phyloP scores from a whole-genome alignment of 2,888 invertebrate species.

The Tenthredo scrophulariae region DNA sequence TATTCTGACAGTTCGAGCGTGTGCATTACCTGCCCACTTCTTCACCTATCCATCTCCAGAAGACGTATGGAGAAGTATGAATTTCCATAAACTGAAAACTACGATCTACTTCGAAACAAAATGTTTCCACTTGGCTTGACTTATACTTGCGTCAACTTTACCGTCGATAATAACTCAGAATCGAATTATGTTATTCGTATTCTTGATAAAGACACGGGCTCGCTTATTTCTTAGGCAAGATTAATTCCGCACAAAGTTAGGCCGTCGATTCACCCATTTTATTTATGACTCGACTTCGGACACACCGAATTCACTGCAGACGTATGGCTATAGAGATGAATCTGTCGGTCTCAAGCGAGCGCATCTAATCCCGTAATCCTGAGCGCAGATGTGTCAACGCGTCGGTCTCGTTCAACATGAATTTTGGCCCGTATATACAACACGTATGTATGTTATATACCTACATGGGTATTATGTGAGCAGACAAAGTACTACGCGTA shows the following conservation, averaged over 20 bases:
- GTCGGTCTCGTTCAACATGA: not conserved
- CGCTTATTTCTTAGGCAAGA: not conserved
- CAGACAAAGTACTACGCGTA: conserved; percentile 39
- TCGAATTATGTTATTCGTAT: not conserved
- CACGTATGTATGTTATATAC: not conserved
- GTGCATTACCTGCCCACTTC: conserved; percentile 9
- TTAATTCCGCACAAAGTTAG: conserved; percentile 11
- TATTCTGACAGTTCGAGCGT: conserved; percentile 29
- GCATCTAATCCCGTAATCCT: conserved; percentile 50
- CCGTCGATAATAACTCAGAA: not conserved
- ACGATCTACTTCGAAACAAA: not conserved
- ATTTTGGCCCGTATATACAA: not conserved
- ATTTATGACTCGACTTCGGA: conserved; percentile 11
- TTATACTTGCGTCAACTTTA: not conserved
- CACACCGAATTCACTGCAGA: not conserved
- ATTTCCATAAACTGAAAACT: conserved; percentile 16
- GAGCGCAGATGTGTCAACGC: conserved; percentile 52
- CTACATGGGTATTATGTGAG: not conserved
- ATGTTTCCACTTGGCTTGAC: not conserved
- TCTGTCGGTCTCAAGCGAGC: conserved; percentile 33
- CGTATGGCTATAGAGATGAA: conserved; percentile 36
- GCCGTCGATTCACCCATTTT: not conserved
- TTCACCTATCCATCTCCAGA: not conserved
- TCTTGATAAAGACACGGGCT: not conserved
- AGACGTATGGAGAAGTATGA: not conserved